These are phyloP conservation scores for Donacobius atricapilla DNA, from an alignment of 2,113 vertebrate species.

Conservation along the genomic window DNA sequence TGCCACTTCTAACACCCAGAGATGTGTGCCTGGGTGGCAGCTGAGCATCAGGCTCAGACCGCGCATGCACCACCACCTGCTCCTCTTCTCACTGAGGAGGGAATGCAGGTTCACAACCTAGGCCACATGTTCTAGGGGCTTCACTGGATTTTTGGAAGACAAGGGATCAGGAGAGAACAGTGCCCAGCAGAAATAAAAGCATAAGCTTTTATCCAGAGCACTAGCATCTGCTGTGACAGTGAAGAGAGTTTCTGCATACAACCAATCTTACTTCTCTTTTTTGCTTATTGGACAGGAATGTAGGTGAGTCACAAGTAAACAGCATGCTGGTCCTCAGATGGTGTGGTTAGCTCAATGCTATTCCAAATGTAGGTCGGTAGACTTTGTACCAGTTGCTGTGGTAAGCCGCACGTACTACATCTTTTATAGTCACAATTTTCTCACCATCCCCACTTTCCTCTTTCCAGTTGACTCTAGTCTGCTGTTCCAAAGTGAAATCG, in stretches of 20 bases:
- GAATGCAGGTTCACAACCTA: neutral
- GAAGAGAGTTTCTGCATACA: neutral
- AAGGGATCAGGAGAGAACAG: neutral
- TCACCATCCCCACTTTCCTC: neutral
- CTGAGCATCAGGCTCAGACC: neutral
- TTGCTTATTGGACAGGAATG: neutral
- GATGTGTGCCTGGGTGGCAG: neutral
- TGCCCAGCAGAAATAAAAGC: neutral
- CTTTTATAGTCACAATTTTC: neutral
- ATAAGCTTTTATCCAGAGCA: neutral
- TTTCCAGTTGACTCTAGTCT: neutral
- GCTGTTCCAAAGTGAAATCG: neutral
- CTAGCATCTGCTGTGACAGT: neutral
- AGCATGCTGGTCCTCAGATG: neutral
- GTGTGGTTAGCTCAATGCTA: neutral
- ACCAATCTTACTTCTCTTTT: neutral
- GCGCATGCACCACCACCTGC: accelerated
- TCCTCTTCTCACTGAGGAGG: neutral
- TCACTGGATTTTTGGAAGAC: neutral
- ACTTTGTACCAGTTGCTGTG: neutral
- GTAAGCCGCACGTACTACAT: neutral
- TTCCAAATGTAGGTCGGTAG: neutral
- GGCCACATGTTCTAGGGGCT: neutral
- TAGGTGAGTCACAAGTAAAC: accelerated
- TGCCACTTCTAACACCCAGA: neutral